Percentiles rank a stretch among this genome's conserved stretches.
These are phyloP conservation scores for Catocala fraxini DNA, from an alignment of 2,888 invertebrate species.

Conservation along the genomic window DNA sequence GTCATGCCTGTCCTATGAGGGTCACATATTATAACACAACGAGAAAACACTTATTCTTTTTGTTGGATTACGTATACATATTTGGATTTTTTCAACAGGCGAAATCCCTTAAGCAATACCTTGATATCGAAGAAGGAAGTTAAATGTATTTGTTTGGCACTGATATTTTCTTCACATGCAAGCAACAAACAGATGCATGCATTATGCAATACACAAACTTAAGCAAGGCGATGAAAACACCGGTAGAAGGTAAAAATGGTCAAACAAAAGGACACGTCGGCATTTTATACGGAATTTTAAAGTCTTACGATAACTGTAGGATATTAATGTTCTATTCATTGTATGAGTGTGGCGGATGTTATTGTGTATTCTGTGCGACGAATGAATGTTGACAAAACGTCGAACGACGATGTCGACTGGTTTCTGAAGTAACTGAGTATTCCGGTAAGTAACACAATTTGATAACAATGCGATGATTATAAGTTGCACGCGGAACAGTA, in stretches of 20 bases:
- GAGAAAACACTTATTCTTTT: not conserved
- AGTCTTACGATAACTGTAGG: conserved; percentile 28
- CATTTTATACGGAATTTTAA: conserved; percentile 26
- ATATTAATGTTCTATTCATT: conserved; percentile 46
- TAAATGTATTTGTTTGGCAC: not conserved
- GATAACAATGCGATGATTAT: conserved; percentile 31
- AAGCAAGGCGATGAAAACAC: conserved; percentile 1
- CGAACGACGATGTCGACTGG: conserved; percentile 44
- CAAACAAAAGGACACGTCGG: conserved; percentile 15
- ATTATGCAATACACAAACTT: not conserved
- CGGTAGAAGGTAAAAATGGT: conserved; percentile 10
- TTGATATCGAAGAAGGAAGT: too few relatives aligned
- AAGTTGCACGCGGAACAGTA: not conserved
- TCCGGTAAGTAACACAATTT: conserved; percentile 43
- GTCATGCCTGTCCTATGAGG: not conserved
- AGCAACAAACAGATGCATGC: not conserved
- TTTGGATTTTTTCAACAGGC: too few relatives aligned
- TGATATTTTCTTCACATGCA: not conserved
- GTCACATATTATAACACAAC: not conserved
- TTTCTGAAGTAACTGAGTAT: conserved; percentile 41
- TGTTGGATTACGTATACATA: too few relatives aligned
- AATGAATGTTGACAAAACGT: conserved; percentile 67
- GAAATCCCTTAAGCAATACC: too few relatives aligned
- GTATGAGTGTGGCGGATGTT: conserved; percentile 57
- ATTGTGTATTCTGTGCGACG: conserved; percentile 62